Conservation (phyloP, 2,113 vertebrate genomes). For the Nerophis ophidion region DNA sequence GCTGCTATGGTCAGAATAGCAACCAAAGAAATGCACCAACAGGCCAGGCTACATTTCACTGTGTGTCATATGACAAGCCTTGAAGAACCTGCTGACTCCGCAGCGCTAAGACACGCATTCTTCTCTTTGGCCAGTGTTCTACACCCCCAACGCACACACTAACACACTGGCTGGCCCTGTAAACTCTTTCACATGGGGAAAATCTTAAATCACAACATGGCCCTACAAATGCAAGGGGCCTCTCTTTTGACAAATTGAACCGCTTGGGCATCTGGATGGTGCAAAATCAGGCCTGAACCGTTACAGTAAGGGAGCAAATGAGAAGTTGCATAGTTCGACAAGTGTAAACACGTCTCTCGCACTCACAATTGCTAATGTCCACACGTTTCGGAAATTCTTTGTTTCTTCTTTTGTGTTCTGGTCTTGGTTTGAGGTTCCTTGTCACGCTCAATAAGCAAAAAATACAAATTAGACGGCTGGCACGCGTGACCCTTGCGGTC, state of each 20-base stretch:
- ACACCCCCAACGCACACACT: conserved; percentile 8
- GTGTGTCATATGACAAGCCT: conserved; percentile 44
- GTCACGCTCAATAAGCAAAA: neutral
- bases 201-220: no score
- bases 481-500: no score
- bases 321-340: neutral
- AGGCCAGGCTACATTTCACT: conserved; percentile 17
- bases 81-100: conserved; percentile 57
- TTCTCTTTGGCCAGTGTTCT: conserved; percentile 34
- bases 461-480: no score
- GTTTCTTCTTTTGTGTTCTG: neutral
- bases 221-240: no score
- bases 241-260: no score
- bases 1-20: conserved; percentile 8
- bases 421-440: neutral
- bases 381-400: neutral
- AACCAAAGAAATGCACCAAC: conserved; percentile 15
- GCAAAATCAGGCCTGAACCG: no score
- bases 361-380: no score
- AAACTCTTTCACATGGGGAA: conserved; percentile 13
- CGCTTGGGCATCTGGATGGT: no score
- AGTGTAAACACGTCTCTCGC: neutral
- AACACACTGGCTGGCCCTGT: neutral
- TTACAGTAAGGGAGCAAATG: no score
- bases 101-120: conserved; percentile 32